These are phyloP conservation scores for Saccopteryx bilineata DNA, from an alignment of 2,113 vertebrate species.

Conservation along the genomic window DNA sequence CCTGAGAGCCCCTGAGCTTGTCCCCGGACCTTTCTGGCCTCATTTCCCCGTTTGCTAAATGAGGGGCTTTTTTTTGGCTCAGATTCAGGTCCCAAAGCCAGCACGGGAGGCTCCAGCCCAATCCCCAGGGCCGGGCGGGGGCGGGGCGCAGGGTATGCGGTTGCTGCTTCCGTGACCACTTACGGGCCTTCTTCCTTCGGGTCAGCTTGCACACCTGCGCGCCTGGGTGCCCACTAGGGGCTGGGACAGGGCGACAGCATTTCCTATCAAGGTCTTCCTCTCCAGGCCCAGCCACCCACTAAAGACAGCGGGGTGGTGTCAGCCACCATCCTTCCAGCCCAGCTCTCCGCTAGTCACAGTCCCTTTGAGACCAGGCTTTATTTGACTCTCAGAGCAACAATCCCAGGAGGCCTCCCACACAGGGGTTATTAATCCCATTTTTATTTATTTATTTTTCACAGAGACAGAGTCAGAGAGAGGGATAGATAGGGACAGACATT, in stretches of 20 bases:
- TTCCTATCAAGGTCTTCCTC: too few species aligned
- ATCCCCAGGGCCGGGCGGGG: background rate
- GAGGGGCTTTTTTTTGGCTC: background rate
- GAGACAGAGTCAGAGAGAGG: too few species aligned
- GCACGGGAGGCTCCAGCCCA: background rate
- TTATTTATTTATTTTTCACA: background rate
- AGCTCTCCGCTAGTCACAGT: background rate
- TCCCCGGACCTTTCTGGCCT: background rate
- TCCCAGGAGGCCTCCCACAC: background rate
- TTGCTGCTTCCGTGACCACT: accelerated
- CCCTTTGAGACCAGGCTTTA: background rate
- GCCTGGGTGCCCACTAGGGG: accelerated
- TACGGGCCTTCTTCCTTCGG: background rate
- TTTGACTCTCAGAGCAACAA: background rate
- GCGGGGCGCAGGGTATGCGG: accelerated
- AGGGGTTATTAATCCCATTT: background rate
- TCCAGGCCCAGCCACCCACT: background rate
- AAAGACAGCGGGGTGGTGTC: accelerated
- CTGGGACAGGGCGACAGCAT: background rate
- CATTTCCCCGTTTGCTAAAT: background rate
- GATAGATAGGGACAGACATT: too few species aligned
- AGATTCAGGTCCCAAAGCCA: background rate
- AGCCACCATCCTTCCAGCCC: background rate
- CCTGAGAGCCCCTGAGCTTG: background rate
- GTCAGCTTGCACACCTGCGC: accelerated